Percentiles rank a stretch among this genome's conserved stretches.
Conservation (phyloP, 2,888 invertebrate species). For the Athalia circularis region DNA sequence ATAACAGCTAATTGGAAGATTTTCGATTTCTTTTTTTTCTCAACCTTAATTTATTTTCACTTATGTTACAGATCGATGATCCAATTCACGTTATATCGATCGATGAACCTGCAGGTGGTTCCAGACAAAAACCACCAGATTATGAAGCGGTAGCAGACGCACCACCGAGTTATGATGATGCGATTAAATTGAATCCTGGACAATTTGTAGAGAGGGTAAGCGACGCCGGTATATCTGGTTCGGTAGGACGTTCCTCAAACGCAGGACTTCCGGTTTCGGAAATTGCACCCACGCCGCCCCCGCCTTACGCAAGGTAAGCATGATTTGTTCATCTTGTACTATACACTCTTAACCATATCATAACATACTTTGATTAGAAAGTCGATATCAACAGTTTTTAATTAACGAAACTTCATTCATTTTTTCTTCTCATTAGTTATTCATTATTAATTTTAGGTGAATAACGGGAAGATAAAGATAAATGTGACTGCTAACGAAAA, state of each 20-base stretch:
- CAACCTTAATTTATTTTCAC: neutral
- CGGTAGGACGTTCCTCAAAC: conserved; percentile 8
- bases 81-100: conserved; percentile 81
- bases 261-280: conserved; percentile 49
- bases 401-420: neutral
- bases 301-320: conserved; percentile 69
- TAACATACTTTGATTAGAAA: neutral
- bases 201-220: conserved; percentile 70
- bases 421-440: neutral
- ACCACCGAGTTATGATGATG: conserved; percentile 84
- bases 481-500: conserved; percentile 9
- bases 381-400: neutral
- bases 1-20: too few relatives aligned
- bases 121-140: conserved; percentile 83
- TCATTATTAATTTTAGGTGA: conserved; percentile 17
- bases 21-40: neutral
- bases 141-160: conserved; percentile 83
- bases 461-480: conserved; percentile 16
- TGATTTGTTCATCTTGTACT: neutral
- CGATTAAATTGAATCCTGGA: conserved; percentile 82
- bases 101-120: conserved; percentile 76
- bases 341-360: neutral
- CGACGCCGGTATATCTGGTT: conserved; percentile 48
- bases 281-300: conserved; percentile 64
- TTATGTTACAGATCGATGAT: conserved; percentile 79